Conservation (phyloP, 2,888 invertebrate species). For the Actias luna region DNA sequence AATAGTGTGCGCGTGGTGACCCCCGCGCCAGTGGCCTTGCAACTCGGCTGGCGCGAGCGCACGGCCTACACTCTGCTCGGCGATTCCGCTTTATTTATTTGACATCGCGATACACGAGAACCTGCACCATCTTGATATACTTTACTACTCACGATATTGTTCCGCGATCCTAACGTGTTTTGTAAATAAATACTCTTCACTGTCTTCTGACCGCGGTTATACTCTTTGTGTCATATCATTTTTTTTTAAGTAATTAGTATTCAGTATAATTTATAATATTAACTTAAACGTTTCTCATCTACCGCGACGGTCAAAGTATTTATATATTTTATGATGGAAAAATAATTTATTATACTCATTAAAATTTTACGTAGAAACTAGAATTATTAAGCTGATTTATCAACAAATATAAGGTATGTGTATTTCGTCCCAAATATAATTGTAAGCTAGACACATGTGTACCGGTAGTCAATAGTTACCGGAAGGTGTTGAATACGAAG, state of each 20-base stretch:
- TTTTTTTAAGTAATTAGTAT: too few species aligned
- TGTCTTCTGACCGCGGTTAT: not conserved
- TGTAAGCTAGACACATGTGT: not conserved
- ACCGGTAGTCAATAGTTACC: not conserved
- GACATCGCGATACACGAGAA: conserved; percentile 1
- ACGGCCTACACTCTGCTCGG: conserved; percentile 18
- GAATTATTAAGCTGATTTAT: not conserved
- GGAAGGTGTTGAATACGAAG: not conserved
- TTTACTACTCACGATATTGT: not conserved
- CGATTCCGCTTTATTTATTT: conserved; percentile 20
- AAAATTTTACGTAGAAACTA: too few species aligned
- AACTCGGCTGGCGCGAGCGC: conserved; percentile 24
- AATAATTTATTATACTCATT: too few species aligned
- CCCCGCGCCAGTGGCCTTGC: conserved; percentile 46
- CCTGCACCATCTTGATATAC: not conserved
- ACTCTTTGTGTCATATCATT: too few species aligned
- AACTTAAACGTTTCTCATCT: too few species aligned
- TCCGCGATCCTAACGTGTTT: conserved; percentile 4
- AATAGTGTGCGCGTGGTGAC: conserved; percentile 28
- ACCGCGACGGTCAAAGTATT: too few species aligned
- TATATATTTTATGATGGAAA: too few species aligned
- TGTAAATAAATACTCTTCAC: not conserved
- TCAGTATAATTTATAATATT: too few species aligned
- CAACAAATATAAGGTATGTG: not conserved
- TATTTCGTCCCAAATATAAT: not conserved